Base-by-base conservation (phyloP, 2,888 invertebrate genomes). In the Deroplatys truncata region DNA sequence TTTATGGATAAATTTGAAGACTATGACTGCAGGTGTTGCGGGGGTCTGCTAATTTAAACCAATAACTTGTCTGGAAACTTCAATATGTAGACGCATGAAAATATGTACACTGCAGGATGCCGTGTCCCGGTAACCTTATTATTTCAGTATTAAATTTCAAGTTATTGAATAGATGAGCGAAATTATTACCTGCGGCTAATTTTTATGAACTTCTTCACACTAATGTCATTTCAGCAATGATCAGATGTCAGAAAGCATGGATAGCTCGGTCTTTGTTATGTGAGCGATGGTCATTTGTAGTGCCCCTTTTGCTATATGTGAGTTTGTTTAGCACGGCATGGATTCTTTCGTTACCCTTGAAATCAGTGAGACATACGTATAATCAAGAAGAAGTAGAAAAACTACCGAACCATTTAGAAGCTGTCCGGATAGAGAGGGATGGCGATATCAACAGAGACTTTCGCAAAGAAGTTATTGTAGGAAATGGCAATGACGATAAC, bases 281-380 rank as follows among this genome's bases (percentile, higher is more conserved):
- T 89, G 90, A 86, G 90, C 90, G 95, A 91, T 95, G 95, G 95
- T 95, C 95, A 29, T 94, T 94, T 91, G 93, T 94, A 88, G 94
- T 95, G 91, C 94, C 95, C 90, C 93, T 95, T 91, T 92, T 95
- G 91, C 94, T 95, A 92, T 95, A 95, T 92, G 92, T 94, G 90
- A 93, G 94, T 91, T 94, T 95, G 92, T 94, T 95, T 92, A 93
- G 94, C 89, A 92, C 94, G 92, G 94, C 95, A 91, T 94, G 94
- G 93, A 93, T 94, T 92, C 92, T 95, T 90, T 94, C 95, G 8
- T 93, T 94, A 86, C 94, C 94, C 89, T 91, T 94, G 87, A 93
- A 93, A 91, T 92, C 92, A 88, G 49, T 87, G 72, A 85, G 49
- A 28, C 49, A 43, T 25, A 84, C 82, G 25, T 82, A 84, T 84